Evolutionary conservation across 1,140 invertebrate genomes (phyloP).

Genomic region (Teleogryllus occipitalis): DNA sequence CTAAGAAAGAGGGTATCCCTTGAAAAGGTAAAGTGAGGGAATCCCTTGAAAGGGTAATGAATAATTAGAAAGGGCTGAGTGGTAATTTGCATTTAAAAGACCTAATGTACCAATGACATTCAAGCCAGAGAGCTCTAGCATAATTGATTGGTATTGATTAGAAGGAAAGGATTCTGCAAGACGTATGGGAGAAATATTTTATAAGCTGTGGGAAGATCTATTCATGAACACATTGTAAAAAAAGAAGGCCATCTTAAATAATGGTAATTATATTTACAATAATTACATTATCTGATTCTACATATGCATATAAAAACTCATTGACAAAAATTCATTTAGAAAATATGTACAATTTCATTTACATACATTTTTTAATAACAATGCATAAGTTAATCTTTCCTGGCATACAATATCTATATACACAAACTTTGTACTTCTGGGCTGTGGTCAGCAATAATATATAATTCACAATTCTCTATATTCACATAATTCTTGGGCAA

Average conservation of each 20-base stretch:
- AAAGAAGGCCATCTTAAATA: neutral
- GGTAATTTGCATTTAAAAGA: conserved; percentile 1
- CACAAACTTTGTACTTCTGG: neutral
- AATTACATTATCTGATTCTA: neutral
- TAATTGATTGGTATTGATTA: neutral
- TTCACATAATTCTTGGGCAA: too few species aligned
- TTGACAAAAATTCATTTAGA: neutral
- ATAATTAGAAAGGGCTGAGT: neutral
- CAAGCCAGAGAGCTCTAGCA: neutral
- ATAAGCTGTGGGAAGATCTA: neutral
- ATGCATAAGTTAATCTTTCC: too few species aligned
- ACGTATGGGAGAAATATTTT: neutral
- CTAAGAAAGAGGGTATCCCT: too few species aligned
- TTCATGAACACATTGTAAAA: neutral
- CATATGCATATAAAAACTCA: neutral
- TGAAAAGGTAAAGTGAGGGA: too few species aligned
- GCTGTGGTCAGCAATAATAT: too few species aligned
- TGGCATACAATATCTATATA: neutral
- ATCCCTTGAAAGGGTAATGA: neutral
- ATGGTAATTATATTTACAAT: neutral
- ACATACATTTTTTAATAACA: too few species aligned
- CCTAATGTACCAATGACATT: neutral
- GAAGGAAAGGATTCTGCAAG: neutral
- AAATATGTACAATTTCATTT: too few species aligned
- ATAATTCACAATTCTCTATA: too few species aligned